These are phyloP conservation scores for Drosophila pruinosa DNA, from an alignment of 1,140 invertebrate species.

Conservation along the genomic window DNA sequence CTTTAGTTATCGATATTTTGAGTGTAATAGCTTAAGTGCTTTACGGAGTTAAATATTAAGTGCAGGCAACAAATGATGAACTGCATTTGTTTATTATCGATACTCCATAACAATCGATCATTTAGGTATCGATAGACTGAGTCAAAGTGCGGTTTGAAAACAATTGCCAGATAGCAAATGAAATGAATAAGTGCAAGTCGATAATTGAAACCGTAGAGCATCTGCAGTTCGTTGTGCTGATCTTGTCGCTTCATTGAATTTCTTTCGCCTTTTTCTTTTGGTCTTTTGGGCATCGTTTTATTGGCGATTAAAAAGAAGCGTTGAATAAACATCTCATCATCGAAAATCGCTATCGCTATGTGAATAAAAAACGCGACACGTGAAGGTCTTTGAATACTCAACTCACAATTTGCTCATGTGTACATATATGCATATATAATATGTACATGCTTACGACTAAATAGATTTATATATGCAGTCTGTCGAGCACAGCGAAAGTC, in stretches of 20 bases:
- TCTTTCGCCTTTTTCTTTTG: constrained; percentile 2
- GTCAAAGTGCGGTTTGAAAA: no score
- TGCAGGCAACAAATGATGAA: no score
- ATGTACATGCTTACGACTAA: background rate
- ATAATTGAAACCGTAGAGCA: background rate
- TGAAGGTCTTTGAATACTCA: constrained; percentile 27
- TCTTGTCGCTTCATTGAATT: background rate
- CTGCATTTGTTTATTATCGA: no score
- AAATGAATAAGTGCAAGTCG: no score
- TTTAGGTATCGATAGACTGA: no score
- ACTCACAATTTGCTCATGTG: background rate
- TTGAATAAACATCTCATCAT: constrained; percentile 32
- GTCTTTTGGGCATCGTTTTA: constrained; percentile 19
- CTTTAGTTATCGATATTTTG: no score
- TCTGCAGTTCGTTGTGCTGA: background rate
- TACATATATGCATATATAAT: background rate
- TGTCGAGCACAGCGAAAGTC: constrained; percentile 16
- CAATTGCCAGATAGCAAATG: no score
- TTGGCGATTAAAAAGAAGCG: constrained; percentile 33
- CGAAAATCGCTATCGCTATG: constrained; percentile 18
- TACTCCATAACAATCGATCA: no score
- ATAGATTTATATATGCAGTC: constrained; percentile 10
- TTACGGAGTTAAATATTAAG: no score
- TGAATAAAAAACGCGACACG: constrained; percentile 35
- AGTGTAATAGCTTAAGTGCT: no score